Conservation (phyloP, 1,140 invertebrate genomes). For the Temnothorax longispinosus region DNA sequence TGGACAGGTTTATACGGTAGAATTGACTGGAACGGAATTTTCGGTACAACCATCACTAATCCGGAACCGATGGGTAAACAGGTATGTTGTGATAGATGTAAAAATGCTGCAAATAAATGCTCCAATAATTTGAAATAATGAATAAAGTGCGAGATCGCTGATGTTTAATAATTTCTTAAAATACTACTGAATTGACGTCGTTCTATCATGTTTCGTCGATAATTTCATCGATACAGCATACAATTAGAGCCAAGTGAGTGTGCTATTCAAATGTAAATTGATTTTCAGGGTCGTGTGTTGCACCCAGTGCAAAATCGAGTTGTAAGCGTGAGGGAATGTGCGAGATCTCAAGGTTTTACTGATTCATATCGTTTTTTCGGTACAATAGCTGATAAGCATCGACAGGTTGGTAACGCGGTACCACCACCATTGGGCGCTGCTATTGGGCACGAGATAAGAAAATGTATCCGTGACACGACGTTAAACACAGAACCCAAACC, state of each 20-base stretch:
- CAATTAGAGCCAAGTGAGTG: neutral
- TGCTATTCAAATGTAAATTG: neutral
- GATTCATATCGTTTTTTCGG: slow-evolving; percentile 93
- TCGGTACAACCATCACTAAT: slow-evolving; percentile 95
- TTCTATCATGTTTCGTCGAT: neutral
- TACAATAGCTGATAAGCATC: slow-evolving; percentile 91
- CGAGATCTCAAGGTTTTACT: slow-evolving; percentile 94
- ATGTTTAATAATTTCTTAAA: neutral
- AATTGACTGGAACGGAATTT: slow-evolving; percentile 94
- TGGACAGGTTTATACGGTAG: slow-evolving; percentile 92
- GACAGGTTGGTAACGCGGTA: slow-evolving; percentile 96
- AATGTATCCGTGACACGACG: slow-evolving; percentile 81
- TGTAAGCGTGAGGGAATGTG: slow-evolving; percentile 94
- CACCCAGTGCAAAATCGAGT: slow-evolving; percentile 94
- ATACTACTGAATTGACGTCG: neutral
- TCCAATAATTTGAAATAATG: neutral
- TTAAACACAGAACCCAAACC: neutral
- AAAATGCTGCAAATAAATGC: neutral
- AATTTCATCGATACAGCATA: neutral
- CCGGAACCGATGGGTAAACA: slow-evolving; percentile 97
- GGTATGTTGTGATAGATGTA: slow-evolving; percentile 78
- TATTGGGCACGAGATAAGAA: slow-evolving; percentile 91
- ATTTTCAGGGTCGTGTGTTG: slow-evolving; percentile 89
- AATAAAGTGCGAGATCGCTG: neutral
- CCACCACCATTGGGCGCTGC: slow-evolving; percentile 93